Conservation (phyloP, 2,797 vertebrate species). For the Myripristis jacobus region DNA sequence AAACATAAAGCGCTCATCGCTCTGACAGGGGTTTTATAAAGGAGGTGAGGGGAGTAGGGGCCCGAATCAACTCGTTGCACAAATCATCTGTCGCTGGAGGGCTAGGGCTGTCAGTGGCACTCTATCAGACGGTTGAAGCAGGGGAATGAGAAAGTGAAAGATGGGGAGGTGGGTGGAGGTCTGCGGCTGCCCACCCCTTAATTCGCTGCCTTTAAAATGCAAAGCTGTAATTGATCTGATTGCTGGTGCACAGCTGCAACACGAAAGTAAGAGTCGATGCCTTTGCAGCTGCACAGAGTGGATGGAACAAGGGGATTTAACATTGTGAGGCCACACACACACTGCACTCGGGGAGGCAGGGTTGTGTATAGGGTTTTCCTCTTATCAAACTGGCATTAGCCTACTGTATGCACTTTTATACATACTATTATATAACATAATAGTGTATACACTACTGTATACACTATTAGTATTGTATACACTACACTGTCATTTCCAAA, state of each 20-base stretch:
- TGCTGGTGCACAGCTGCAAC: constrained; percentile 31
- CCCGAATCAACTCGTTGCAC: constrained; percentile 58
- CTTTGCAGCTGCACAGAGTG: constrained; percentile 6
- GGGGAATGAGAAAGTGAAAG: constrained; percentile 62
- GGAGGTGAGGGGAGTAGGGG: constrained; percentile 34
- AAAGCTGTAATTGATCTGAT: constrained; percentile 64
- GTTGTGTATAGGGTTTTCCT: neutral
- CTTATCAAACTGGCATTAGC: neutral
- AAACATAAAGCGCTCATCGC: constrained; percentile 64
- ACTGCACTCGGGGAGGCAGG: neutral
- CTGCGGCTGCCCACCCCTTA: constrained; percentile 46
- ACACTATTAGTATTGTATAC: too few relatives aligned
- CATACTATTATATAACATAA: too few relatives aligned
- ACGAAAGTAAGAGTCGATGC: constrained; percentile 50
- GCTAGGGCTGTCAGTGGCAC: constrained; percentile 47
- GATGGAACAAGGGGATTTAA: constrained; percentile 13
- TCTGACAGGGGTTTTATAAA: constrained; percentile 60
- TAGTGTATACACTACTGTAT: too few relatives aligned
- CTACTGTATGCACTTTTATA: too few relatives aligned
- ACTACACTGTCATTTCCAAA: neutral
- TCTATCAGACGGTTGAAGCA: constrained; percentile 36
- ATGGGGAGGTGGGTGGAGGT: constrained; percentile 31
- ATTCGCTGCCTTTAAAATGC: constrained; percentile 69
- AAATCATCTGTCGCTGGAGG: constrained; percentile 68
- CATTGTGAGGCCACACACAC: constrained; percentile 2